phyloP scores from a whole-genome alignment of 1,140 invertebrate genomes.

The Cheumatopsyche charites region DNA sequence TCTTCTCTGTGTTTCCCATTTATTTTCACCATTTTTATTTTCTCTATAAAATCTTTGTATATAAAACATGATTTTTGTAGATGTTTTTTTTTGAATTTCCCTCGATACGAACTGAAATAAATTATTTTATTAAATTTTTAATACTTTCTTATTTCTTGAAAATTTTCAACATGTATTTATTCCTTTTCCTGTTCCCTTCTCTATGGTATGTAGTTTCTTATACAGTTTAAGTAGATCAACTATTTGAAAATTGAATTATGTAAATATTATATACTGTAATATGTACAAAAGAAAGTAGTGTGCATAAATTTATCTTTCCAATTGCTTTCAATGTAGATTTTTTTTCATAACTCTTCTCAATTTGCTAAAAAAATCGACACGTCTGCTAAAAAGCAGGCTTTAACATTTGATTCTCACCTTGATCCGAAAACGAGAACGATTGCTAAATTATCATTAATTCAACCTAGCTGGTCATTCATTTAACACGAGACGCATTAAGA shows the following conservation, averaged over 20 bases:
- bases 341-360: too few species aligned
- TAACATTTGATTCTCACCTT: constrained; percentile 9
- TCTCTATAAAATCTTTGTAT: constrained; percentile 15
- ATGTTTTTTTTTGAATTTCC: constrained; percentile 31
- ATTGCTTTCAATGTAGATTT: too few species aligned
- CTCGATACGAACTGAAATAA: constrained; percentile 45
- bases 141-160: not conserved
- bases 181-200: not conserved
- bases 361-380: not conserved
- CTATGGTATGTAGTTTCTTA: constrained; percentile 24
- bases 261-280: not conserved
- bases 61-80: constrained; percentile 8
- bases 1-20: constrained; percentile 6
- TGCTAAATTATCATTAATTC: constrained; percentile 23
- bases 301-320: not conserved
- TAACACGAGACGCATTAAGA: not conserved
- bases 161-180: not conserved
- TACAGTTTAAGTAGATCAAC: constrained; percentile 1
- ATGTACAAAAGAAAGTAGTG: not conserved
- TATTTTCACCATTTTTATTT: constrained; percentile 17
- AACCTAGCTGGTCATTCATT: constrained; percentile 5
- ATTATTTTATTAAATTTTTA: constrained; percentile 43
- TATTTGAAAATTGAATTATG: not conserved
- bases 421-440: constrained; percentile 17
- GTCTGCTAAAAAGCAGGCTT: not conserved